Percentiles rank a stretch among this genome's conserved stretches.
Evolutionary conservation across 35 echinoderm and acorn worm species (phyloP).

Genomic region (Apostichopus californicus): DNA sequence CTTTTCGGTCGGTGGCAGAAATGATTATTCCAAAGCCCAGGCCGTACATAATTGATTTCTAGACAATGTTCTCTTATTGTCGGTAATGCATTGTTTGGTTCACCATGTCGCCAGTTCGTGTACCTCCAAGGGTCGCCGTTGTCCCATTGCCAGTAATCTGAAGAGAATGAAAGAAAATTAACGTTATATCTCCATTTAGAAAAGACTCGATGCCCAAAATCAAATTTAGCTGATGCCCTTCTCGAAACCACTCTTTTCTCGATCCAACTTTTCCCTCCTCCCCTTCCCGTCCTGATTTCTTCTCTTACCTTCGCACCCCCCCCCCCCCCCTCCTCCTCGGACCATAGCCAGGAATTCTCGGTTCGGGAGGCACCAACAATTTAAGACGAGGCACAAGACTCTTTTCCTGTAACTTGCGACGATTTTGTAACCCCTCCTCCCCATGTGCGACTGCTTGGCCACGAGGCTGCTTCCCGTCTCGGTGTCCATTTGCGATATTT

Average conservation of each 20-base stretch:
- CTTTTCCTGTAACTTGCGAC: too few species aligned
- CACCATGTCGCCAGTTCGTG: slow-evolving; percentile 7
- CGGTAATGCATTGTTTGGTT: slow-evolving; percentile 4
- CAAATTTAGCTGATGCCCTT: neutral
- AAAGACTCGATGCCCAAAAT: neutral
- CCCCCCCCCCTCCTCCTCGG: neutral
- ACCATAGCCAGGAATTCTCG: too few species aligned
- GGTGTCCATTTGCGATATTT: too few species aligned
- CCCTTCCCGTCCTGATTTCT: neutral
- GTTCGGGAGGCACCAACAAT: too few species aligned
- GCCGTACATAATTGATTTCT: neutral
- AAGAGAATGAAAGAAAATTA: neutral
- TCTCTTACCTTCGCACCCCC: neutral
- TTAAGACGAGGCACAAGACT: too few species aligned
- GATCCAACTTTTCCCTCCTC: neutral
- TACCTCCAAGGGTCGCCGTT: slow-evolving; percentile 26
- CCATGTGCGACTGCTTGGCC: too few species aligned
- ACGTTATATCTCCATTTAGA: neutral
- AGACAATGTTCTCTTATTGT: slow-evolving; percentile 7
- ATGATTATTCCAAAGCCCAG: slow-evolving; percentile 17
- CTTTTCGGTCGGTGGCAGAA: neutral
- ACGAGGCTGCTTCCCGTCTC: too few species aligned
- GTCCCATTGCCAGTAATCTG: slow-evolving; percentile 32
- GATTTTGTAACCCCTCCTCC: too few species aligned
- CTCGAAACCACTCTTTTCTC: neutral